Percentiles rank a stretch among this genome's conserved stretches.
phyloP scores from a whole-genome alignment of 1,140 invertebrate genomes.

The Elymnias hypermnestra region DNA sequence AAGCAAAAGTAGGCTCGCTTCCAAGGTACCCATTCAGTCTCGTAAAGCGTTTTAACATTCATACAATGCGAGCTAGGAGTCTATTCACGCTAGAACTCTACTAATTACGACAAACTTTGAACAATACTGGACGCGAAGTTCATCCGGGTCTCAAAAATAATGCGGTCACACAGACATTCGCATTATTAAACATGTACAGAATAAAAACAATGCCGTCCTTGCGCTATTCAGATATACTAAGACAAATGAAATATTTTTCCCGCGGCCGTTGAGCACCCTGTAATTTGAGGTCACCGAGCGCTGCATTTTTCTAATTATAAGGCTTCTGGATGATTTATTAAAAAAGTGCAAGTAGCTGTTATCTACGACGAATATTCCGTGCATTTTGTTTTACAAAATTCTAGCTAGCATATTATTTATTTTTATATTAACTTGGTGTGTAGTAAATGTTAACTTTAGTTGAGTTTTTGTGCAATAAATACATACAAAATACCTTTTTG shows the following conservation, averaged over 20 bases:
- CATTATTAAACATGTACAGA: conserved; percentile 71
- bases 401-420: too few species aligned
- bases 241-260: conserved; percentile 67
- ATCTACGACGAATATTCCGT: conserved; percentile 13
- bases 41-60: conserved; percentile 43
- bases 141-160: conserved; percentile 60
- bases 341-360: conserved; percentile 16
- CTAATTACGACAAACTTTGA: conserved; percentile 75
- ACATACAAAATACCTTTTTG: too few species aligned
- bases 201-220: conserved; percentile 70
- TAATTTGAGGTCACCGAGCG: conserved; percentile 29
- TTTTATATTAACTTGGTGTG: too few species aligned
- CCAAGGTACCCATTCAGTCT: conserved; percentile 23
- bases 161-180: conserved; percentile 67
- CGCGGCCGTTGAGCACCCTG: conserved; percentile 24
- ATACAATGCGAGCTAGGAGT: conserved; percentile 60
- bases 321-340: conserved; percentile 22
- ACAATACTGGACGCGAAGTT: conserved; percentile 74
- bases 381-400: conserved; percentile 3
- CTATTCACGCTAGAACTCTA: conserved; percentile 63
- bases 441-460: too few species aligned
- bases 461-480: too few species aligned
- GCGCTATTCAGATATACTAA: conserved; percentile 66
- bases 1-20: background rate
- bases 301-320: conserved; percentile 31